These are phyloP conservation scores for Sarcophaga rosellei DNA, from an alignment of 2,888 invertebrate species.

Conservation along the genomic window DNA sequence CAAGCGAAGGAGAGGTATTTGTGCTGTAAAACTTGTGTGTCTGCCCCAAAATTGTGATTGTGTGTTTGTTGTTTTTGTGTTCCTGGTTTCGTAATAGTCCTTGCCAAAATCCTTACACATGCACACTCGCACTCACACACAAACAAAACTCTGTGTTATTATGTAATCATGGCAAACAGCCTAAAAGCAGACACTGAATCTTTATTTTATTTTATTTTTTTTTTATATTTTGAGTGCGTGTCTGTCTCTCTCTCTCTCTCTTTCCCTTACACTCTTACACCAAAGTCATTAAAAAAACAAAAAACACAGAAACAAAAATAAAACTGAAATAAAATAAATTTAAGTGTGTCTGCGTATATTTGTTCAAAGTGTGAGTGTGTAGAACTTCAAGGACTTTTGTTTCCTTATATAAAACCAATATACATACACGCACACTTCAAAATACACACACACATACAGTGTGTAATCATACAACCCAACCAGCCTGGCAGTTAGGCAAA, in stretches of 20 bases:
- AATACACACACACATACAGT: neutral
- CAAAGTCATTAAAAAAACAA: slow-evolving; percentile 11
- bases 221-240: neutral
- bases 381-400: slow-evolving; percentile 69
- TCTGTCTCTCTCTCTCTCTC: neutral
- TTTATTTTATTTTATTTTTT: neutral
- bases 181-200: slow-evolving; percentile 57
- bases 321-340: slow-evolving; percentile 2
- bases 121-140: neutral
- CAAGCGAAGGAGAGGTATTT: neutral
- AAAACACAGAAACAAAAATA: neutral
- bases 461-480: neutral
- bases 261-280: neutral
- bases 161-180: slow-evolving; percentile 47
- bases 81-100: neutral
- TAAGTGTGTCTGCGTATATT: slow-evolving; percentile 40
- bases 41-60: neutral
- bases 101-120: neutral
- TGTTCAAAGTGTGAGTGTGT: neutral
- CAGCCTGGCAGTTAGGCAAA: neutral
- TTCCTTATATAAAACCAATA: slow-evolving; percentile 41
- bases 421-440: neutral
- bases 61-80: neutral
- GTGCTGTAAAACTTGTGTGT: neutral
- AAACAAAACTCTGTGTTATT: slow-evolving; percentile 25